Evolutionary conservation across 2,888 invertebrate genomes (phyloP).

Genomic region (Mesorhabditis sp.): DNA sequence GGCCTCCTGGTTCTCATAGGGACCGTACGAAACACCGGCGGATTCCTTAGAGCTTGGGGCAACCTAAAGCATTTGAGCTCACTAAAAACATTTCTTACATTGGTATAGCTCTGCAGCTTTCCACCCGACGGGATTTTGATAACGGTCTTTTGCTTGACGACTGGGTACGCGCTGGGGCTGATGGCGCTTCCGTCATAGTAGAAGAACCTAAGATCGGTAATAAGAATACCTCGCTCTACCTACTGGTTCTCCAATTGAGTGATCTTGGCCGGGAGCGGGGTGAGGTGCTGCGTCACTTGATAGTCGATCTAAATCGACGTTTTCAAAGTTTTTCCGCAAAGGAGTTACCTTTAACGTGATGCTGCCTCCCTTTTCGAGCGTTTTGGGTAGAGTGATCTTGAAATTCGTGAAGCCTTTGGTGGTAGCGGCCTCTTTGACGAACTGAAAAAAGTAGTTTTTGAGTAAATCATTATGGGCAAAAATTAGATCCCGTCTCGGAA

Average conservation of each 20-base stretch:
- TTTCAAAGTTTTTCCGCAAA: background rate
- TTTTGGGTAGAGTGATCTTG: conserved; percentile 39
- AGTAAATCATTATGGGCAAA: background rate
- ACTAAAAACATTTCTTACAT: background rate
- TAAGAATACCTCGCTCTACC: conserved; percentile 18
- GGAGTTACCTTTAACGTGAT: conserved; percentile 28
- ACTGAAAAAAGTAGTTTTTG: background rate
- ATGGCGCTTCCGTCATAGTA: conserved; percentile 80
- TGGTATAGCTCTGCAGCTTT: conserved; percentile 13
- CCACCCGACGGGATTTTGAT: conserved; percentile 62
- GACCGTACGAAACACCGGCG: conserved; percentile 80
- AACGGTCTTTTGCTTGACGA: conserved; percentile 76
- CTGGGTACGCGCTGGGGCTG: conserved; percentile 77
- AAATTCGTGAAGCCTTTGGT: conserved; percentile 21
- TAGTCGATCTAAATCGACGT: conserved; percentile 67
- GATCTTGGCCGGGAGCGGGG: conserved; percentile 82
- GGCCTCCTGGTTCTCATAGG: conserved; percentile 74
- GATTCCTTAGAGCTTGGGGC: conserved; percentile 71
- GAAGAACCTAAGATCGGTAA: conserved; percentile 66
- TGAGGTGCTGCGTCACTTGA: conserved; percentile 73
- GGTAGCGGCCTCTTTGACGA: background rate
- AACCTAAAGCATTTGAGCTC: background rate
- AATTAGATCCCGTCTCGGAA: too few species aligned
- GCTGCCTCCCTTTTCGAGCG: conserved; percentile 37
- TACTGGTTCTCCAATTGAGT: conserved; percentile 85